Conservation (phyloP, 1,140 invertebrate species). For the Lerema accius region DNA sequence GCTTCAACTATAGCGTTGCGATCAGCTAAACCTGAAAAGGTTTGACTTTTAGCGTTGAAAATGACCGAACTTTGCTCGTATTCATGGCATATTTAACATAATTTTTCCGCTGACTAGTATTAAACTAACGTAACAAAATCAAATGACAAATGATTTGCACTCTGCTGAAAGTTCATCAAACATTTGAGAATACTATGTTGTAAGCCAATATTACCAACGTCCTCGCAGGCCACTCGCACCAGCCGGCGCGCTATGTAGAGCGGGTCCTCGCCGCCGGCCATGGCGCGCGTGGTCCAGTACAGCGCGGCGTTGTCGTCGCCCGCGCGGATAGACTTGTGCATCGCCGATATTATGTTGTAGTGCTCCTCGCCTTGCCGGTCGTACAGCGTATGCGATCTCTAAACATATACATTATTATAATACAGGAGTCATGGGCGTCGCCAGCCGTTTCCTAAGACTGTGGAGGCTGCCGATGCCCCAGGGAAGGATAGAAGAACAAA, state of each 20-base stretch:
- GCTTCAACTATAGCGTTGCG: slow-evolving; percentile 84
- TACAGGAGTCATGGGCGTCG: no score
- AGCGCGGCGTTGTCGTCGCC: slow-evolving; percentile 91
- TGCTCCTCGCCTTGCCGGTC: slow-evolving; percentile 92
- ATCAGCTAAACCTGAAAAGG: slow-evolving; percentile 83
- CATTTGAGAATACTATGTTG: no score
- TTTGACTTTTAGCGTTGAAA: no score
- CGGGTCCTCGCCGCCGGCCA: slow-evolving; percentile 92
- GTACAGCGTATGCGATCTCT: slow-evolving; percentile 85
- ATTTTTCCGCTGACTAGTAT: no score
- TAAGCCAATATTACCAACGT: slow-evolving; percentile 73
- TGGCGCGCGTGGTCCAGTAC: slow-evolving; percentile 92
- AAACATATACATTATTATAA: slow-evolving; percentile 1
- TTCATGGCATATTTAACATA: no score
- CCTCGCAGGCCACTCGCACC: slow-evolving; percentile 90
- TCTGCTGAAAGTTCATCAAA: no score
- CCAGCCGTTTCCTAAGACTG: no score
- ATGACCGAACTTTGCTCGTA: no score
- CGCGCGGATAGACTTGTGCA: slow-evolving; percentile 94
- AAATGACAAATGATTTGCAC: no score
- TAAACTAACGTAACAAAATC: no score
- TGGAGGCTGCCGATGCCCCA: no score
- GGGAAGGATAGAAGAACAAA: no score
- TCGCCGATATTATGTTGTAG: slow-evolving; percentile 92
- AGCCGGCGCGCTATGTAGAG: slow-evolving; percentile 91